phyloP scores from a whole-genome alignment of 2,797 vertebrate species.

The Cheirogaleus major region DNA sequence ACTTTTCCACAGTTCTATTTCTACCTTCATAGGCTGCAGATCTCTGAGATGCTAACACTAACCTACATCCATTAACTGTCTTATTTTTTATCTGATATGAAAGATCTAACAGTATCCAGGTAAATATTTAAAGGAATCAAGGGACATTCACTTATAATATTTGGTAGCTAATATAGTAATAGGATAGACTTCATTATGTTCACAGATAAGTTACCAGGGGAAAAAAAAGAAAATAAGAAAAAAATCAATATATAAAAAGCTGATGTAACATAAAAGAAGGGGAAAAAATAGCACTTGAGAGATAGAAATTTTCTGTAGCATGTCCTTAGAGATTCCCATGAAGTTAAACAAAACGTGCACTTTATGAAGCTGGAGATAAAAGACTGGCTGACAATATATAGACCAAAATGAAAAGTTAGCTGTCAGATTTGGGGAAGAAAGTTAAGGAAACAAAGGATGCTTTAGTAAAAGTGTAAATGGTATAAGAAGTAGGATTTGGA shows the following conservation, averaged over 20 bases:
- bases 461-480: not conserved
- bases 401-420: not conserved
- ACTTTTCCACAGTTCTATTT: not conserved
- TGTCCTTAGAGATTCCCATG: not conserved
- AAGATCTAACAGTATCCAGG: not conserved
- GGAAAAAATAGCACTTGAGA: not conserved
- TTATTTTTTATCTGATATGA: not conserved
- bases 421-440: not conserved
- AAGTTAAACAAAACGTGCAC: not conserved
- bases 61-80: not conserved
- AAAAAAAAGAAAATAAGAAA: not conserved
- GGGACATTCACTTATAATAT: not conserved
- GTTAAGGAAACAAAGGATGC: not conserved
- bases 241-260: constrained; percentile 1
- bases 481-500: not conserved
- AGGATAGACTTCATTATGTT: not conserved
- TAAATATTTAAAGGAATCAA: constrained; percentile 49
- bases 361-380: constrained; percentile 26
- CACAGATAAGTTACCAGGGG: not conserved
- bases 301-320: not conserved
- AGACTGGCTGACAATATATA: not conserved
- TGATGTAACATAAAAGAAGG: not conserved
- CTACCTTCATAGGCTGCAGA: not conserved
- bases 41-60: not conserved
- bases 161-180: not conserved